Evolutionary conservation across 2,888 invertebrate species (phyloP).

Genomic region (Drymonia ruficornis): DNA sequence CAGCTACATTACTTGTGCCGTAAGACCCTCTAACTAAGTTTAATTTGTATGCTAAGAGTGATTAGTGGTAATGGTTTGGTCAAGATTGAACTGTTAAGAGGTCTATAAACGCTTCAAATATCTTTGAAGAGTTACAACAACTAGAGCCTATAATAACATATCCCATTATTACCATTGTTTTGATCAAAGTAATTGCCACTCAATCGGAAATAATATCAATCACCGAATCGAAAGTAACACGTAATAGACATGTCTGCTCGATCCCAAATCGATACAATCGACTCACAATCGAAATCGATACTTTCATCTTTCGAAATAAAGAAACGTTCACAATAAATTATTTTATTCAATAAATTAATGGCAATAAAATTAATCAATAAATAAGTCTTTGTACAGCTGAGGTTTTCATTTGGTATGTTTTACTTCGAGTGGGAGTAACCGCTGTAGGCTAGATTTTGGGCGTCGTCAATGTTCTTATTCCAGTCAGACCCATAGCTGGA

Average conservation of each 20-base stretch:
- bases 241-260: constrained; percentile 20
- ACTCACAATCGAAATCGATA: constrained; percentile 7
- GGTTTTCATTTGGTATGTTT: constrained; percentile 41
- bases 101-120: too few species aligned
- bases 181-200: not conserved
- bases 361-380: constrained; percentile 75
- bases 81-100: too few species aligned
- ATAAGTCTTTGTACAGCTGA: constrained; percentile 80
- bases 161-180: not conserved
- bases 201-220: constrained; percentile 29
- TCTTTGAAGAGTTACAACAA: too few species aligned
- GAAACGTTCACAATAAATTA: constrained; percentile 41
- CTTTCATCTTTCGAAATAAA: constrained; percentile 36
- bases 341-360: constrained; percentile 73
- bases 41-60: too few species aligned
- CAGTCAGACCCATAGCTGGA: constrained; percentile 74
- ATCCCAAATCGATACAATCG: constrained; percentile 7
- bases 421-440: constrained; percentile 81
- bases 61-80: too few species aligned
- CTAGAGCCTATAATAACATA: too few species aligned
- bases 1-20: too few species aligned
- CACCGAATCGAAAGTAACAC: constrained; percentile 34
- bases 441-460: constrained; percentile 89
- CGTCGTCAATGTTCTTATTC: constrained; percentile 86
- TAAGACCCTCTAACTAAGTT: too few species aligned